Conservation (phyloP, 2,797 vertebrate species). For the Pagetopsis macropterus region DNA sequence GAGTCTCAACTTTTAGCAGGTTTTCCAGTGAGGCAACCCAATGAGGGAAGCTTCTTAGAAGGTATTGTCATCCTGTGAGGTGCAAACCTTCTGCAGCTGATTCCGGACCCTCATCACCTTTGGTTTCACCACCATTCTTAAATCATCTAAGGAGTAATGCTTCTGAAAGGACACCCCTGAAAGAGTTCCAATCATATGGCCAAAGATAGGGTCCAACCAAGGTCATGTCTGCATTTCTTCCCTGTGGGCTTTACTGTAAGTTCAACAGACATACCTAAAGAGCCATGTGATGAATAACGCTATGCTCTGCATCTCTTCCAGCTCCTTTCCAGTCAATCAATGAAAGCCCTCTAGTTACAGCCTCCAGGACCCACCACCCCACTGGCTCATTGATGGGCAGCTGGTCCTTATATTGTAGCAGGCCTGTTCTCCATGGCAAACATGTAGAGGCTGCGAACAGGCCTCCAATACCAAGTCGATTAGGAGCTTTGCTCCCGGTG, state of each 20-base stretch:
- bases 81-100: not conserved
- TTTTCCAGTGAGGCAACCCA: too few species aligned
- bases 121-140: not conserved
- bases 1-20: too few species aligned
- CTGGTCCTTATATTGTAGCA: not conserved
- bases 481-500: not conserved
- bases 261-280: not conserved
- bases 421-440: too few species aligned
- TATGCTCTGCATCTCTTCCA: not conserved
- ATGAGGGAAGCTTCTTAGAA: not conserved
- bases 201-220: too few species aligned
- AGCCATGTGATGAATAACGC: not conserved
- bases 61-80: not conserved
- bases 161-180: not conserved
- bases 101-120: not conserved
- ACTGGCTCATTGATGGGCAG: conserved; percentile 10
- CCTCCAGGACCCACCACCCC: conserved; percentile 9
- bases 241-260: not conserved
- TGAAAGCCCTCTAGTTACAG: conserved; percentile 1
- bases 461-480: not conserved
- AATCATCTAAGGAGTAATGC: not conserved
- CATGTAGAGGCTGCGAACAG: not conserved
- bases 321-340: conserved; percentile 7
- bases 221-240: not conserved
- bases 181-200: not conserved